Conservation (phyloP, 2,113 vertebrate species). For the Callithrix jacchus region DNA sequence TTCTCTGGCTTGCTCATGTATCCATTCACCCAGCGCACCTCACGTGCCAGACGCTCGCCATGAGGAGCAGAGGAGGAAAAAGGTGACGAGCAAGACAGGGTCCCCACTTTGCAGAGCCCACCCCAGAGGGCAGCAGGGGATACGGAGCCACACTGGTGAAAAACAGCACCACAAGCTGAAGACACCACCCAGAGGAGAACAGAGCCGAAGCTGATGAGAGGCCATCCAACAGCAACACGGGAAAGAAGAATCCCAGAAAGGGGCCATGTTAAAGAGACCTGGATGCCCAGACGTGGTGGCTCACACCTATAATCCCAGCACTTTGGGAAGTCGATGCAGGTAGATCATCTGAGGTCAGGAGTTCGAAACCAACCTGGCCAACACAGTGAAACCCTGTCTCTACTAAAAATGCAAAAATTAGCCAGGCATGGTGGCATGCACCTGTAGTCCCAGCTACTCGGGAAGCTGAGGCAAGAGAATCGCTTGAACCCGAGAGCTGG, state of each 20-base stretch:
- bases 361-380: no score
- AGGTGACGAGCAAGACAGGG: background rate
- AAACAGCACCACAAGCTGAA: background rate
- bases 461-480: no score
- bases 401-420: no score
- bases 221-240: fast-evolving
- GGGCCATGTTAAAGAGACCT: no score
- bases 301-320: no score
- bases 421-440: no score
- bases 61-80: background rate
- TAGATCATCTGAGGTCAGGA: no score
- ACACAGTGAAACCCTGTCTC: no score
- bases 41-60: background rate
- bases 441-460: no score
- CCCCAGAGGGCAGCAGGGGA: background rate
- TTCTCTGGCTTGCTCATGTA: background rate
- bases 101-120: background rate
- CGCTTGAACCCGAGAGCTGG: no score
- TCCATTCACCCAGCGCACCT: fast-evolving
- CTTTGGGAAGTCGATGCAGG: no score
- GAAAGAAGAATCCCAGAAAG: background rate
- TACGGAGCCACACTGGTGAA: background rate
- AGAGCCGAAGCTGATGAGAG: fast-evolving
- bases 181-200: background rate
- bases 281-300: no score